Percentiles rank a stretch among this genome's conserved stretches.
These are phyloP conservation scores for Irena cyanogastra DNA, from an alignment of 2,113 vertebrate genomes.

Conservation along the genomic window DNA sequence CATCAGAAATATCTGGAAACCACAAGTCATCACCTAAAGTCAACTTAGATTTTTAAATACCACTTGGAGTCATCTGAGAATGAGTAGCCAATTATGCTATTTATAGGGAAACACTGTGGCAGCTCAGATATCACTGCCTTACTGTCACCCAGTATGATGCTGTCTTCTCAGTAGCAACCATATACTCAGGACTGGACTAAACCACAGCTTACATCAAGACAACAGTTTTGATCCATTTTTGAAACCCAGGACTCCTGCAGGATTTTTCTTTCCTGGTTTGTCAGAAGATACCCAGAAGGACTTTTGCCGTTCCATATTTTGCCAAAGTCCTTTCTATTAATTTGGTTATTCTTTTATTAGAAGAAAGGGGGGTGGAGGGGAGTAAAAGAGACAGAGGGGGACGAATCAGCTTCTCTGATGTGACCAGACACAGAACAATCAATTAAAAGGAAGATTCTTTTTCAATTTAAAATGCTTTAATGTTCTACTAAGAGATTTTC, in stretches of 20 bases:
- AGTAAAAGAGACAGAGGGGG: neutral
- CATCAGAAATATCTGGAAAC: neutral
- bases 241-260: neutral
- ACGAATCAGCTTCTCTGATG: neutral
- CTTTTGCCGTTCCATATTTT: neutral
- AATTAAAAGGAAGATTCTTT: neutral
- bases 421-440: neutral
- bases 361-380: neutral
- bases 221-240: neutral
- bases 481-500: conserved; percentile 25
- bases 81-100: neutral
- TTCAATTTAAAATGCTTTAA: conserved; percentile 34
- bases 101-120: neutral
- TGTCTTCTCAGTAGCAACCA: rapidly evolving
- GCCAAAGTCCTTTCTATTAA: neutral
- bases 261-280: neutral
- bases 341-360: neutral
- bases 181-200: neutral
- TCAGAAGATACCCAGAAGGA: neutral
- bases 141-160: neutral
- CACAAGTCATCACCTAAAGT: neutral
- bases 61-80: neutral
- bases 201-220: neutral
- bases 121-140: neutral
- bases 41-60: neutral